These are phyloP conservation scores for Drosophila mimetica DNA, from an alignment of 2,888 invertebrate genomes.

Conservation along the genomic window DNA sequence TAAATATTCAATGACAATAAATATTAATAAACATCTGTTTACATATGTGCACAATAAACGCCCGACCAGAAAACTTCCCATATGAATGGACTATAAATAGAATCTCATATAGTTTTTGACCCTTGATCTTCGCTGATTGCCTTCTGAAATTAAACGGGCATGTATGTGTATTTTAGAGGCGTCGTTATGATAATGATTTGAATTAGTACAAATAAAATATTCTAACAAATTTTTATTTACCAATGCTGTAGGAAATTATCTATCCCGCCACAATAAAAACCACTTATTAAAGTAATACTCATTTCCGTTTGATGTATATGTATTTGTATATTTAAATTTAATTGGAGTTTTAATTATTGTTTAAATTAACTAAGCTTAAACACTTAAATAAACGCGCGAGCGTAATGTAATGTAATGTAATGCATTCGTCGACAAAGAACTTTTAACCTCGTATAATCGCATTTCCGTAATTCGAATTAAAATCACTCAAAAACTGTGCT, in stretches of 20 bases:
- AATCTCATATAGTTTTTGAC: neutral
- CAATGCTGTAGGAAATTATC: neutral
- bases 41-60: neutral
- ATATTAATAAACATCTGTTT: neutral
- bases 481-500: constrained; percentile 76
- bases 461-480: constrained; percentile 60
- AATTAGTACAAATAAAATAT: neutral
- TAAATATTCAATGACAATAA: neutral
- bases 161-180: neutral
- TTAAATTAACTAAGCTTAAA: constrained; percentile 72
- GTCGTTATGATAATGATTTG: too few species aligned
- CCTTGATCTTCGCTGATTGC: constrained; percentile 4
- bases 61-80: neutral
- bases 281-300: neutral
- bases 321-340: constrained; percentile 73
- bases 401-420: constrained; percentile 63
- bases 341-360: constrained; percentile 73
- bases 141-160: neutral
- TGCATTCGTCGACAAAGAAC: constrained; percentile 43
- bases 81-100: constrained; percentile 1
- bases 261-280: neutral
- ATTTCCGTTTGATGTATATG: constrained; percentile 53
- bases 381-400: constrained; percentile 69
- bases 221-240: neutral
- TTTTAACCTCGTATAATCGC: constrained; percentile 47